A percentile compares a stretch with the other conserved stretches of the same genome.
Conservation (phyloP, 2,797 vertebrate species). For the Myotis pilosus region DNA sequence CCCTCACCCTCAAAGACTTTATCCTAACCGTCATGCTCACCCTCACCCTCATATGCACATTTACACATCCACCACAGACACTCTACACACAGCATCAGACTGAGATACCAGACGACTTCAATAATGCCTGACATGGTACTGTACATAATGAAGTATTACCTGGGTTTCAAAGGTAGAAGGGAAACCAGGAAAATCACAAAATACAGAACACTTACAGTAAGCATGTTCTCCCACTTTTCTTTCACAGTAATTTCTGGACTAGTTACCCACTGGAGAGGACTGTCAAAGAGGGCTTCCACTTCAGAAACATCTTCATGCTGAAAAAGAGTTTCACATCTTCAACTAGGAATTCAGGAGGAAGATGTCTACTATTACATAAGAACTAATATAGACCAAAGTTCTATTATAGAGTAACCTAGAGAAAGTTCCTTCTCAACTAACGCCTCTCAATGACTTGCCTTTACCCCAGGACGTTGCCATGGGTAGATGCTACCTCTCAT, state of each 20-base stretch:
- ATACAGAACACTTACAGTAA: slow-evolving; percentile 83
- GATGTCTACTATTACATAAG: background rate
- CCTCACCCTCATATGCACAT: background rate
- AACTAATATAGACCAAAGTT: background rate
- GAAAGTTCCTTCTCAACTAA: background rate
- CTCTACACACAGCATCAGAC: background rate
- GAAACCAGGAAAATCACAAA: background rate
- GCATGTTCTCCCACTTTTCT: slow-evolving; percentile 68
- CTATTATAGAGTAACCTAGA: background rate
- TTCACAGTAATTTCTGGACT: slow-evolving; percentile 65
- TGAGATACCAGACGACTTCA: background rate
- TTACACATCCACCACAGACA: background rate
- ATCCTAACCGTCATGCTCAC: background rate
- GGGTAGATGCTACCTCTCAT: rapidly evolving
- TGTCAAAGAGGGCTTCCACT: slow-evolving; percentile 76
- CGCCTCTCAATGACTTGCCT: background rate
- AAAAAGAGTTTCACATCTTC: background rate
- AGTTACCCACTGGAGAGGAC: slow-evolving; percentile 73
- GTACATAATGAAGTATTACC: background rate
- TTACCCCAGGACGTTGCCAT: background rate
- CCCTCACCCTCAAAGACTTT: background rate
- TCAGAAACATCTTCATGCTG: slow-evolving; percentile 87
- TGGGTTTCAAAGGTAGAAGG: background rate
- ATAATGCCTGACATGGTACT: background rate
- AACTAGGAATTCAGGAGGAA: slow-evolving; percentile 10